Conservation (phyloP, 1,140 invertebrate species). For the Mactra quadrangularis region DNA sequence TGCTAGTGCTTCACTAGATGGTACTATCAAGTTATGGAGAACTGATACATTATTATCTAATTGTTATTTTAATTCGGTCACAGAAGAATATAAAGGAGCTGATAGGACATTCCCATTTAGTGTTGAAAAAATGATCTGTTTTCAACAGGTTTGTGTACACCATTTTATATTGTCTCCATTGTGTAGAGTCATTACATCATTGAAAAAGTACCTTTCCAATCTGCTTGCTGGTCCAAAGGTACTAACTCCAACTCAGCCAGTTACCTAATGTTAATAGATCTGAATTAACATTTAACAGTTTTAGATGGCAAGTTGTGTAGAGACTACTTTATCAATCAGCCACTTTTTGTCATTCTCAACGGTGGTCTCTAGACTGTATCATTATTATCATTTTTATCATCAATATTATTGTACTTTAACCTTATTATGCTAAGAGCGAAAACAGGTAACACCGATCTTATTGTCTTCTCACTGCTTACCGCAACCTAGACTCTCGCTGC, state of each 20-base stretch:
- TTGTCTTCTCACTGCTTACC: no score
- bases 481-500: no score
- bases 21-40: slow-evolving; percentile 51
- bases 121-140: slow-evolving; percentile 44
- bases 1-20: slow-evolving; percentile 59
- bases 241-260: background rate
- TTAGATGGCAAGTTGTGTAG: no score
- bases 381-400: no score
- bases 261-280: no score
- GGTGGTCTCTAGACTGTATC: no score
- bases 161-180: background rate
- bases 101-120: slow-evolving; percentile 56
- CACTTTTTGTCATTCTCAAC: no score
- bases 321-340: no score
- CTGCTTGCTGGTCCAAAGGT: background rate
- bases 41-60: slow-evolving; percentile 13
- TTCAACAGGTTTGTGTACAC: slow-evolving; percentile 30
- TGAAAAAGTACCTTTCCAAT: background rate
- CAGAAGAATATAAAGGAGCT: slow-evolving; percentile 36
- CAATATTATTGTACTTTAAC: no score
- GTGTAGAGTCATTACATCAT: background rate
- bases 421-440: no score
- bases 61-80: slow-evolving; percentile 41
- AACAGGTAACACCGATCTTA: no score
- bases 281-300: no score